These are phyloP conservation scores for Macrosiphum euphorbiae DNA, from an alignment of 2,888 invertebrate genomes.

Conservation along the genomic window DNA sequence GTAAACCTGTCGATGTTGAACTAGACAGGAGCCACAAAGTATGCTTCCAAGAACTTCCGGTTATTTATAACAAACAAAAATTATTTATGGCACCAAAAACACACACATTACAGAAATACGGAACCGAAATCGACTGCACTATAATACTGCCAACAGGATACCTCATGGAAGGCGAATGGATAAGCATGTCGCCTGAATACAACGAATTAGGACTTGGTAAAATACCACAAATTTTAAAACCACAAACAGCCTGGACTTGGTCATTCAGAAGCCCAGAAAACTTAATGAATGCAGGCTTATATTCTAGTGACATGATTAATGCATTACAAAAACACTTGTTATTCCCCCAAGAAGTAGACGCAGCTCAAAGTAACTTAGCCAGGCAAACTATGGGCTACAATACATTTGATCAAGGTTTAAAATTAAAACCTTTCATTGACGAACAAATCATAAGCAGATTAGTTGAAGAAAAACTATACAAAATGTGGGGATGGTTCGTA, in stretches of 20 bases:
- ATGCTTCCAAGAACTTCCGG: too few relatives aligned
- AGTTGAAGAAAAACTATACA: background rate
- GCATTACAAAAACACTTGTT: background rate
- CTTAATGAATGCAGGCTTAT: background rate
- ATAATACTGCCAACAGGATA: too few relatives aligned
- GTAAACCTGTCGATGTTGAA: too few relatives aligned
- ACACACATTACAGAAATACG: too few relatives aligned
- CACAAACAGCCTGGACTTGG: background rate
- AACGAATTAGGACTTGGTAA: background rate
- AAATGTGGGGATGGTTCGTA: conserved; percentile 13
- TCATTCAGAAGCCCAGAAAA: background rate
- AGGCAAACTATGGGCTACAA: background rate
- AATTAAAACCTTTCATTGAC: background rate
- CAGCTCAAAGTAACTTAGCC: background rate
- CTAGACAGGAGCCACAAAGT: too few relatives aligned
- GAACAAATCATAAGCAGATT: background rate
- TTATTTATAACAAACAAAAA: too few relatives aligned
- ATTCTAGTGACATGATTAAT: background rate
- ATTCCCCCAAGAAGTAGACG: background rate
- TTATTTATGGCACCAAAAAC: too few relatives aligned
- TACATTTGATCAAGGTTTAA: background rate
- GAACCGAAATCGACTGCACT: too few relatives aligned
- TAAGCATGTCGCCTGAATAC: too few relatives aligned
- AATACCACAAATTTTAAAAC: background rate
- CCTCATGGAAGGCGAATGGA: too few relatives aligned